Percentiles rank a stretch among this genome's conserved stretches.
phyloP scores from a whole-genome alignment of 1,140 invertebrate species.

The Agrilus planipennis region DNA sequence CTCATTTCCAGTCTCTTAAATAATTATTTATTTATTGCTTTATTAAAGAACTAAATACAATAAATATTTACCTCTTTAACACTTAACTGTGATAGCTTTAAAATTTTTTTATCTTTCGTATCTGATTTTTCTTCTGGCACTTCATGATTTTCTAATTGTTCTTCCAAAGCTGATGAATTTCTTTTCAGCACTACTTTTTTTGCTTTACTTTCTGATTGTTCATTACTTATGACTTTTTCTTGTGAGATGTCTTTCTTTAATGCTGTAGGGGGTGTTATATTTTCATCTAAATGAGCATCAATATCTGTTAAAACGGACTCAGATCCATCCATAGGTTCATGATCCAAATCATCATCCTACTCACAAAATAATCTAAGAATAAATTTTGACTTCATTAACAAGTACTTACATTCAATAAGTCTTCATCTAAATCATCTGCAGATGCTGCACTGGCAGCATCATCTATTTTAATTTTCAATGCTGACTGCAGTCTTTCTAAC shows the following conservation, averaged over 20 bases:
- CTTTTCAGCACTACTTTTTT: constrained; percentile 59
- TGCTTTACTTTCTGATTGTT: constrained; percentile 10
- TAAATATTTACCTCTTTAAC: constrained; percentile 44
- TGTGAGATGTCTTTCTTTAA: constrained; percentile 17
- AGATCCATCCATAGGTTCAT: constrained; percentile 27
- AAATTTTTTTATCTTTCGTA: constrained; percentile 37
- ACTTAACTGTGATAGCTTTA: constrained; percentile 49
- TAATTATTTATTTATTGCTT: constrained; percentile 12
- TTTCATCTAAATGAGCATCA: constrained; percentile 14
- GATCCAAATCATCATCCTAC: constrained; percentile 27
- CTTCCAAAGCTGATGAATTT: constrained; percentile 36
- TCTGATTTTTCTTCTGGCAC: constrained; percentile 7
- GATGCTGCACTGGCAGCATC: constrained; percentile 36
- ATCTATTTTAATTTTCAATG: constrained; percentile 40
- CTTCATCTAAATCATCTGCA: constrained; percentile 41
- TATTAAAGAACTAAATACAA: constrained; percentile 3
- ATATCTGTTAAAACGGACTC: constrained; percentile 27
- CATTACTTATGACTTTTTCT: not conserved
- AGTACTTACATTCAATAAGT: constrained; percentile 35
- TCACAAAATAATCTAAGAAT: constrained; percentile 6
- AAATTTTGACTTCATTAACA: constrained; percentile 2
- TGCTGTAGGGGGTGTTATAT: constrained; percentile 21
- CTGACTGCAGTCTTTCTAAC: constrained; percentile 56
- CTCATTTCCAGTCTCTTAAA: constrained; percentile 54
- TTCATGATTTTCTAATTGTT: constrained; percentile 17